Evolutionary conservation across 2,113 vertebrate species (phyloP), one percentile per base, ranked within the genome.

Genomic region (Holacanthus passer): DNA sequence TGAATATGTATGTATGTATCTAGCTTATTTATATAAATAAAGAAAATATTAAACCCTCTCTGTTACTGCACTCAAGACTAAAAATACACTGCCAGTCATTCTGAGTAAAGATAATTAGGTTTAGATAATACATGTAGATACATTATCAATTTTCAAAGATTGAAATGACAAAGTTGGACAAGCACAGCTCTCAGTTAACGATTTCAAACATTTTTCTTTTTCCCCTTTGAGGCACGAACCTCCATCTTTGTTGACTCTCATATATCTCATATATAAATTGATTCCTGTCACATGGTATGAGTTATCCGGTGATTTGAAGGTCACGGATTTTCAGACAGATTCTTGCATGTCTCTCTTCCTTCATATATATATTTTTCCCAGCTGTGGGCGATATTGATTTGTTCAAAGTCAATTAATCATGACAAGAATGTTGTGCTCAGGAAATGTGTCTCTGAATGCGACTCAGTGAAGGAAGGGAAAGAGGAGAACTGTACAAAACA

Each of bases 241-340:
- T 79, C 56, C 53, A 27, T 65, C 66, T 48, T 73, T 3, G 0
- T 58, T 10, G 3, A 52, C 71, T 41, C 45, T 73, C 89, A 72
- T 93, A 81, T 82, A n/a, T n/a, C n/a, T n/a, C n/a, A n/a, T n/a
- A 48, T 90, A 86, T 53, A 69, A 89, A 93, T 91, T 79, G 88
- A 93, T 87, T 90, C 76, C 73, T 81, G 77, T 89, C 84, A 85
- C 78, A 81, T 87, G 77, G 82, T 65, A 72, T 80, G 88, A 91
- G 87, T 85, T 90, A 93, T 87, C 78, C 37, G 47, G 65, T 88
- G 85, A 91, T 82, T 78, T 91, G 82, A 93, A 93, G 93, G 92
- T 94, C 91, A 88, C 47, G 24, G 76, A 86, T 78, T 91, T 89
- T 90, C 81, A 76, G 80, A 88, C 76, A 83, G 86, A 89, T 82